A percentile compares a stretch with the other conserved stretches of the same genome.
Evolutionary conservation across 2,113 vertebrate genomes (phyloP).

Genomic region (Sebastes schlegelii): DNA sequence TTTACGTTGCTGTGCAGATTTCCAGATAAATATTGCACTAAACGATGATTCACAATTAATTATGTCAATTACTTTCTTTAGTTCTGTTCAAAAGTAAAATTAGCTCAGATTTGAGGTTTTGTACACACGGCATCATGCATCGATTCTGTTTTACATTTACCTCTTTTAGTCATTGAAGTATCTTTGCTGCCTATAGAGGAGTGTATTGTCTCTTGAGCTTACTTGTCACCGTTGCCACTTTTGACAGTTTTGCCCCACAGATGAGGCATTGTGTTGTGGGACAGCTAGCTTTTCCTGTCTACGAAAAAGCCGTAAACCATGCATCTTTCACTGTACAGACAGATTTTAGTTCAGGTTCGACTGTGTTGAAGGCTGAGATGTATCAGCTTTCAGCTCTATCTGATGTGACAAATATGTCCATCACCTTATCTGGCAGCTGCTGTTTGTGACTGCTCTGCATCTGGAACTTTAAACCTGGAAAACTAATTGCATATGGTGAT

Average conservation of each 20-base stretch:
- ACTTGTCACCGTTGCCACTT: not conserved
- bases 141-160: not conserved
- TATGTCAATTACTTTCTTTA: not conserved
- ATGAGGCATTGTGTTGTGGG: not conserved
- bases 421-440: slow-evolving; percentile 13
- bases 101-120: not conserved
- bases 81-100: not conserved
- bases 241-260: not conserved
- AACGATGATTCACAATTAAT: not conserved
- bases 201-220: not conserved
- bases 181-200: not conserved
- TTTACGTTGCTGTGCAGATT: not conserved
- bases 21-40: not conserved
- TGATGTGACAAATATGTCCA: slow-evolving; percentile 16
- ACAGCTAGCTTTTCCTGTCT: not conserved
- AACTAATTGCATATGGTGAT: not conserved
- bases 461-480: not conserved
- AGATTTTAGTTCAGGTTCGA: not conserved
- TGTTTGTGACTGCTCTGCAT: slow-evolving; percentile 6
- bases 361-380: not conserved
- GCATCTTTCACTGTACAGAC: not conserved
- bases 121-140: not conserved
- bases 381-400: slow-evolving; percentile 4
- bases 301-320: not conserved
- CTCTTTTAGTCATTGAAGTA: not conserved